Evolutionary conservation across 2,113 vertebrate species (phyloP).

Genomic region (Columba livia): DNA sequence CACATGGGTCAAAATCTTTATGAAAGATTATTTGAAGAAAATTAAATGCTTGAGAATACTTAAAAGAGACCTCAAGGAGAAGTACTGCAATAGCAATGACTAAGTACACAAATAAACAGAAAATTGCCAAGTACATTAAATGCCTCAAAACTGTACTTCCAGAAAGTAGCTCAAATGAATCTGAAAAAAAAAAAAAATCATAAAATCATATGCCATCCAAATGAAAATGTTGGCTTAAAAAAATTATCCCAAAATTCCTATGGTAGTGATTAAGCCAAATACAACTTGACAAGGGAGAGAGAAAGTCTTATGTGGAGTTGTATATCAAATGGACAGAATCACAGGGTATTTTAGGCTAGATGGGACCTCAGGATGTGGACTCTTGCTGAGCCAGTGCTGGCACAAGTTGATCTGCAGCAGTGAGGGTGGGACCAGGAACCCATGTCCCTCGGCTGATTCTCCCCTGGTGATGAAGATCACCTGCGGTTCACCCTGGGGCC

Average conservation of each 20-base stretch:
- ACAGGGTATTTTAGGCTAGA: not conserved
- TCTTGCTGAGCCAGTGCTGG: rapidly evolving
- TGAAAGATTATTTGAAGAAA: not conserved
- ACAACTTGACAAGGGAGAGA: rapidly evolving
- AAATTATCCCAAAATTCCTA: not conserved
- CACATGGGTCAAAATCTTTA: not conserved
- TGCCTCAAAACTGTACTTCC: not conserved
- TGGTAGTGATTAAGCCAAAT: not conserved
- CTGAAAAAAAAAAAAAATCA: not conserved
- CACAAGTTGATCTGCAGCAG: not conserved
- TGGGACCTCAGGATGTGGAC: not conserved
- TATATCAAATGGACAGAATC: not conserved
- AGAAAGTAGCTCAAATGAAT: not conserved
- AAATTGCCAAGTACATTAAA: not conserved
- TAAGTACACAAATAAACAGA: not conserved
- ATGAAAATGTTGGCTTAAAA: not conserved
- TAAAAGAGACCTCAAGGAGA: not conserved
- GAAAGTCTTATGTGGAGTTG: not conserved
- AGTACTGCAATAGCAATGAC: not conserved
- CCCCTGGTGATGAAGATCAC: too few relatives aligned
- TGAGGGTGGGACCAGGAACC: not conserved
- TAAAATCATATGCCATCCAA: not conserved
- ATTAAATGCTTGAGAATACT: not conserved
- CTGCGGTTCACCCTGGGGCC: not conserved
- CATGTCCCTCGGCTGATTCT: not conserved